Conservation (phyloP, 2,113 vertebrate genomes). For the Cottus gobio region DNA sequence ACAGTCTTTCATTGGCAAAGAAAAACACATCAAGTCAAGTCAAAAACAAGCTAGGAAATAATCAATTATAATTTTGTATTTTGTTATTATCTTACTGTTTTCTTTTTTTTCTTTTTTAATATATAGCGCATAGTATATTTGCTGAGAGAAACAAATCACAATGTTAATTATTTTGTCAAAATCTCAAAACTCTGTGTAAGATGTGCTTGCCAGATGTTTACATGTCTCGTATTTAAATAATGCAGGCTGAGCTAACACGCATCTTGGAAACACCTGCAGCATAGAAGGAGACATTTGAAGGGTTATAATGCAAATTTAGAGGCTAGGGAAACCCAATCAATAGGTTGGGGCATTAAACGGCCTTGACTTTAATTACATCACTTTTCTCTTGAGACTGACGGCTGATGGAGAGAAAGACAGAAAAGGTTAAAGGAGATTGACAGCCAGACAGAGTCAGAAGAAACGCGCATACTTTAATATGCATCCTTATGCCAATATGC, state of each 20-base stretch:
- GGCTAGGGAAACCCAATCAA: slow-evolving; percentile 41
- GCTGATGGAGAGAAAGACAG: slow-evolving; percentile 47
- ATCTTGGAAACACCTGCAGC: slow-evolving; percentile 11
- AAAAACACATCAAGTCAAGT: slow-evolving; percentile 18
- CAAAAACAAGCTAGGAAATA: neutral
- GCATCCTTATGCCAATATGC: slow-evolving; percentile 1
- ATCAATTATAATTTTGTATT: neutral
- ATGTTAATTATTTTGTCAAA: neutral
- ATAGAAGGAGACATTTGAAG: neutral
- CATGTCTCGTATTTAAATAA: neutral
- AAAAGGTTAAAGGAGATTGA: slow-evolving; percentile 56
- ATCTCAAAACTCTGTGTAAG: neutral
- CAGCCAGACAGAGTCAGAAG: slow-evolving; percentile 35
- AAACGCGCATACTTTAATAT: neutral
- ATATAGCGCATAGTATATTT: neutral
- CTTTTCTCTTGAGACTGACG: slow-evolving; percentile 22
- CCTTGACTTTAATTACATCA: slow-evolving; percentile 38
- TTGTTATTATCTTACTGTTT: neutral
- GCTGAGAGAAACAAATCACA: slow-evolving; percentile 1
- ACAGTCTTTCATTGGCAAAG: neutral
- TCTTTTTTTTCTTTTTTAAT: neutral
- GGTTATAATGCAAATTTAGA: slow-evolving; percentile 38
- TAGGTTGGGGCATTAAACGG: slow-evolving; percentile 42
- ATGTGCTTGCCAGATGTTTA: neutral
- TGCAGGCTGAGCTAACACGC: neutral